Conservation (phyloP, 1,140 invertebrate genomes). For the Drosophila teissieri region DNA sequence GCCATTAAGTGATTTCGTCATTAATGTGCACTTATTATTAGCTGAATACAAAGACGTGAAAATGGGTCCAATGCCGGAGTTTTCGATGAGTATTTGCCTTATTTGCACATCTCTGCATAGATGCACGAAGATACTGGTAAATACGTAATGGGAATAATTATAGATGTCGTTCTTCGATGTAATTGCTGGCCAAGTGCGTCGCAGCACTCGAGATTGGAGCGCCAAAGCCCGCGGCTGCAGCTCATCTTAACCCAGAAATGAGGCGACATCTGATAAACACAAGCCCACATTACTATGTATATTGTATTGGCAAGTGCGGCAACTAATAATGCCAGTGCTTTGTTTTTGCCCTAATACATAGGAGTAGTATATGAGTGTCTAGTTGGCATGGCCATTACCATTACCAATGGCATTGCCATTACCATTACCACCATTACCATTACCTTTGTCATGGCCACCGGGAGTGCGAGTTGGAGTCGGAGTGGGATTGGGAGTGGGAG, state of each 20-base stretch:
- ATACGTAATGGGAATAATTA: conserved; percentile 63
- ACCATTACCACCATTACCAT: conserved; percentile 45
- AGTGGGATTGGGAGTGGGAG: neutral
- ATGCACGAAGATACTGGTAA: conserved; percentile 38
- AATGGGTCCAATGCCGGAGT: conserved; percentile 43
- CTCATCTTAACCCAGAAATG: conserved; percentile 75
- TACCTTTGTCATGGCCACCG: conserved; percentile 9
- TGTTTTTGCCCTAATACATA: conserved; percentile 50
- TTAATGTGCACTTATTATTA: conserved; percentile 28
- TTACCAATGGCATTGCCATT: conserved; percentile 43
- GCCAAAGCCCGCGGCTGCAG: conserved; percentile 19
- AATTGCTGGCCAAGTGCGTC: conserved; percentile 62
- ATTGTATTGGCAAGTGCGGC: conserved; percentile 69
- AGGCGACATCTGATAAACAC: conserved; percentile 48
- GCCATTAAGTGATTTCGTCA: conserved; percentile 29
- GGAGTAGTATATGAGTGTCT: conserved; percentile 1
- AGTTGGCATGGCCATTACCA: conserved; percentile 51
- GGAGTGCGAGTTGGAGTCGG: neutral
- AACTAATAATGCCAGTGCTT: conserved; percentile 59
- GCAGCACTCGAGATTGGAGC: conserved; percentile 25
- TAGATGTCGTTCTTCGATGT: conserved; percentile 44
- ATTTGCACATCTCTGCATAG: conserved; percentile 57
- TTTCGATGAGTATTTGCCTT: conserved; percentile 31
- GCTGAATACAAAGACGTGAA: conserved; percentile 31
- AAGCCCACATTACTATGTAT: conserved; percentile 51